Base-by-base conservation (phyloP, 1,140 invertebrate species). In the Nasonia vitripennis region DNA sequence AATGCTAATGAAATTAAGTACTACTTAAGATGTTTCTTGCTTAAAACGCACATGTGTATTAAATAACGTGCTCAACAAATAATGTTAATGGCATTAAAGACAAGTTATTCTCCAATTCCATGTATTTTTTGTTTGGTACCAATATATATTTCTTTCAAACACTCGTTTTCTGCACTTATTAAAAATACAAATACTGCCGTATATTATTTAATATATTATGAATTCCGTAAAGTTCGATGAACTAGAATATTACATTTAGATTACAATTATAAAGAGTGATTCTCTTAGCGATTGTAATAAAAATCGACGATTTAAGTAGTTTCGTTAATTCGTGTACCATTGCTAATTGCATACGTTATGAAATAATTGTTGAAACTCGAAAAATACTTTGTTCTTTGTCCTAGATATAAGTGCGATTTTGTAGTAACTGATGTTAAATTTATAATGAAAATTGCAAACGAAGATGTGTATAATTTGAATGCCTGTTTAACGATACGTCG, bases 1-100 rank as follows among this genome's bases (percentile, higher is more conserved):
- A 81, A 51, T 80, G 37, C 20, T 85, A 45, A 74, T 73, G 45
- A 78, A 27, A 48, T 80, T 27, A 27, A 17, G 45, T n/a, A 70
- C 48, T 20, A 73, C 20, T 55, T 62, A 45, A 80, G 34, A 55
- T 27, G 77, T 84, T 71, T 78, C 78, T 70, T 62, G 55, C 27
- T 14, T 6, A n/a, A 34, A 79, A 71, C 67, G 55, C 83, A 79
- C 45, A 41, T 23, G 20, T 45, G 41, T 31, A 73, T 31, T 20
- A 67, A 73, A 34, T 11, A 48, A 62, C 51, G 37, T 79, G 45
- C 41, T 78, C 23, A 27, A 71, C 0, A 11, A 78, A 78, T 78
- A 70, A 31, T 23, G 78, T 11, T 12, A 77, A 78, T 1, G 45
- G 70, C 37, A 78, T 78, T 55, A 83, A 12, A 23, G 34, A 6